A percentile compares a stretch with the other conserved stretches of the same genome.
phyloP scores from a whole-genome alignment of 2,888 invertebrate species.

The Tholera decimalis region DNA sequence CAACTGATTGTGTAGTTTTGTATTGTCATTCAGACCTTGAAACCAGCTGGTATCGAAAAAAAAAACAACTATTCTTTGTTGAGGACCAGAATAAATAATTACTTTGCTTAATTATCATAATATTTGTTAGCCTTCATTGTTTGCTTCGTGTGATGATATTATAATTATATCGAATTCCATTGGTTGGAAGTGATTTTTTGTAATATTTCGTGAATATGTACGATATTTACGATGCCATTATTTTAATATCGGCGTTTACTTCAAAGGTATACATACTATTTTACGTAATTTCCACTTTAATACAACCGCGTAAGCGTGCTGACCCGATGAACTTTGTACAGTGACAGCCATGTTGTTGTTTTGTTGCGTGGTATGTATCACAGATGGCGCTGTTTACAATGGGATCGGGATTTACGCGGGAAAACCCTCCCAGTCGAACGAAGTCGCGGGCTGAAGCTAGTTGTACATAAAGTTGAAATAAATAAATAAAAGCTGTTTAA shows the following conservation, averaged over 20 bases:
- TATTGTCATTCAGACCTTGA: conserved; percentile 51
- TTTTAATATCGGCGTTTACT: conserved; percentile 10
- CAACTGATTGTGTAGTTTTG: conserved; percentile 42
- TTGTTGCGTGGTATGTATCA: too few relatives aligned
- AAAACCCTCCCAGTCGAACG: too few relatives aligned
- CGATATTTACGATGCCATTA: not conserved
- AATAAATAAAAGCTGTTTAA: too few relatives aligned
- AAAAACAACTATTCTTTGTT: conserved; percentile 7
- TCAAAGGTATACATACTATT: not conserved
- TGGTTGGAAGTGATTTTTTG: not conserved
- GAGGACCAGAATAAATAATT: conserved; percentile 1
- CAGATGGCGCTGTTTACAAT: too few relatives aligned
- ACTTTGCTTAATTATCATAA: conserved; percentile 27
- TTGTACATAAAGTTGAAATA: too few relatives aligned
- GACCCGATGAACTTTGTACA: too few relatives aligned
- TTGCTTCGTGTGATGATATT: conserved; percentile 21
- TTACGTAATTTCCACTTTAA: not conserved
- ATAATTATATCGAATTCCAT: conserved; percentile 16
- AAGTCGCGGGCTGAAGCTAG: too few relatives aligned
- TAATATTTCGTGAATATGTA: not conserved
- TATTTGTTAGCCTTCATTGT: conserved; percentile 34
- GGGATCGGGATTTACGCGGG: too few relatives aligned
- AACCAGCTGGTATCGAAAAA: conserved; percentile 10
- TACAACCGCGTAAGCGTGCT: too few relatives aligned
- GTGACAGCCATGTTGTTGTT: too few relatives aligned